A percentile compares a stretch with the other conserved stretches of the same genome.
Evolutionary conservation across 2,797 vertebrate genomes (phyloP).

Genomic region (Capromys pilorides): DNA sequence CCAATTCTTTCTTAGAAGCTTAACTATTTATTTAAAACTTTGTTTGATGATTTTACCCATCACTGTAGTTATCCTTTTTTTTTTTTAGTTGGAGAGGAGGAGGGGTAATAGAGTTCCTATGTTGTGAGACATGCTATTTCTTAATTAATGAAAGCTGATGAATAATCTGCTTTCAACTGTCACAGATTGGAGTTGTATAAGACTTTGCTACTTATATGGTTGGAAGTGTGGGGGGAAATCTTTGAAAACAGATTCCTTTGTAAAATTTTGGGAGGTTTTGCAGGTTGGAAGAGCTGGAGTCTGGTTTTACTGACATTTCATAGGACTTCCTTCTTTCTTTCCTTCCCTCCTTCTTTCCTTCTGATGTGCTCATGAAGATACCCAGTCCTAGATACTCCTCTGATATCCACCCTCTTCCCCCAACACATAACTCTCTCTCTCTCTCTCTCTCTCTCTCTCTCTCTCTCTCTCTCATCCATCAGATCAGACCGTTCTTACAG

Average conservation of each 20-base stretch:
- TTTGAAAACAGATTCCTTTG: slow-evolving; percentile 1
- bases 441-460: too few relatives aligned
- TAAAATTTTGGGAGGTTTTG: not conserved
- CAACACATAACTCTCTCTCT: too few relatives aligned
- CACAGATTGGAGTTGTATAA: too few relatives aligned
- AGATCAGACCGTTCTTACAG: not conserved
- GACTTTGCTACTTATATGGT: not conserved
- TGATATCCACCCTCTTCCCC: not conserved
- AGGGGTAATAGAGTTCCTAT: not conserved
- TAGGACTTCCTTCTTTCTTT: not conserved
- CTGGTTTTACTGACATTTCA: not conserved
- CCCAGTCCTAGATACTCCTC: not conserved
- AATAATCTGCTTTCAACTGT: not conserved
- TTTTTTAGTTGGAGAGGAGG: not conserved
- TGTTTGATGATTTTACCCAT: not conserved
- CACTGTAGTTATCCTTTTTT: not conserved
- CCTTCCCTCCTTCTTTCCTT: not conserved
- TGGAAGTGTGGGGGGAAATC: not conserved
- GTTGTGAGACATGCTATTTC: not conserved
- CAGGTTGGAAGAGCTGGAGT: not conserved
- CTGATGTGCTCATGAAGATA: not conserved
- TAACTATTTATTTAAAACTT: slow-evolving; percentile 19
- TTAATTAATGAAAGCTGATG: not conserved
- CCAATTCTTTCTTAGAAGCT: not conserved
- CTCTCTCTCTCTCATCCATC: too few relatives aligned